These are phyloP conservation scores for Knipowitschia caucasica DNA, from an alignment of 2,797 vertebrate species.

Conservation along the genomic window DNA sequence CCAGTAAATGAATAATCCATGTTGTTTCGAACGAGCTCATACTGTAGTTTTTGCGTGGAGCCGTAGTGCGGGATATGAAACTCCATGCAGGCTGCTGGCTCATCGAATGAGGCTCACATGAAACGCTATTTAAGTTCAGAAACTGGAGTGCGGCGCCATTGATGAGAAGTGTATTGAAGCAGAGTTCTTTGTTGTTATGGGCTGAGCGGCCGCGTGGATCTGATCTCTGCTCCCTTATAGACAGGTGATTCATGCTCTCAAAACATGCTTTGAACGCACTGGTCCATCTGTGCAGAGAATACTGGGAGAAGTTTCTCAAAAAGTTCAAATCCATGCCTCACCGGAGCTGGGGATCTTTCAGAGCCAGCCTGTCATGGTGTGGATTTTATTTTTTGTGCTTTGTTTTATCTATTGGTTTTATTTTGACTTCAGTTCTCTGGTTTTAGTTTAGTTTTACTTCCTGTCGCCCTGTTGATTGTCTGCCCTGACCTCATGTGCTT, in stretches of 20 bases:
- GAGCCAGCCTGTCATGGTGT: too few relatives aligned
- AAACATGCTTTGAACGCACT: not conserved
- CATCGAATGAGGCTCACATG: not conserved
- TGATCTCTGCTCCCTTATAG: not conserved
- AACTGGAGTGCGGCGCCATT: not conserved
- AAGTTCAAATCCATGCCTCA: too few relatives aligned
- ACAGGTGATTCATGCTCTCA: not conserved
- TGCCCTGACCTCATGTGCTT: too few relatives aligned
- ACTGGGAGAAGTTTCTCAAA: not conserved
- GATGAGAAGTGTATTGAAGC: not conserved
- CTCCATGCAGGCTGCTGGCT: not conserved
- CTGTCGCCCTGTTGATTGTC: too few relatives aligned
- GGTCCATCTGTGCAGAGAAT: not conserved
- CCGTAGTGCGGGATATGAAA: not conserved
- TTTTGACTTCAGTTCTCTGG: too few relatives aligned
- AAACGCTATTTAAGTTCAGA: not conserved
- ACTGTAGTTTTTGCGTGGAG: not conserved
- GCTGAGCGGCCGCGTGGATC: not conserved
- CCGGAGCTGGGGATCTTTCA: too few relatives aligned
- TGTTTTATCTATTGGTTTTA: too few relatives aligned
- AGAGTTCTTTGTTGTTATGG: not conserved
- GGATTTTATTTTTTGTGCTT: too few relatives aligned
- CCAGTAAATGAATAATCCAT: slow-evolving; percentile 4
- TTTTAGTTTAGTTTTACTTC: too few relatives aligned
- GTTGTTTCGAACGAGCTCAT: not conserved